Base-by-base conservation (phyloP, 2,888 invertebrate genomes). In the Chrysolina americana region DNA sequence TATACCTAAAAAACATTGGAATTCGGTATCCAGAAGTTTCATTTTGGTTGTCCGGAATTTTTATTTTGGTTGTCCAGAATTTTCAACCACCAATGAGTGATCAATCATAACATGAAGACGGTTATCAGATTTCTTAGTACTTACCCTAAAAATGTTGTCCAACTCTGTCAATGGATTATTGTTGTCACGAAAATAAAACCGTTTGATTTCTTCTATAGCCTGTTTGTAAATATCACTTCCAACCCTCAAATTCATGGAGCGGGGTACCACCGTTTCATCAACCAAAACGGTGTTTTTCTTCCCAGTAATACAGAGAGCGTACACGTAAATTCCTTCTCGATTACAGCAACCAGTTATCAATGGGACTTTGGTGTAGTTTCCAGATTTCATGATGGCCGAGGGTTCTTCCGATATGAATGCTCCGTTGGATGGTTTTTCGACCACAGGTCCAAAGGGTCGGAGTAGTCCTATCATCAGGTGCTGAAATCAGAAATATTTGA, bases 281-380 rank as follows among this genome's bases (percentile, higher is more conserved):
- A 78, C 73, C 65, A 83, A 70, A 73, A 81, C 50, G 62, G 73
- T 41, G 68, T 71, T 63, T 68, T 78, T 75, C 44, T 74, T 72
- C 8, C 41, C 59, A n/a, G 70, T 36, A 28, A 62, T 50, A 59
- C 65, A 70, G 0, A 77, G 36, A 1, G 73, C 59, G 70, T 77
- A 76, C 17, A 83, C 75, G 15, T 83, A 73, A 76, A 86, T 79
- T 41, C 87, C 87, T 81, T 88, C 88, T 70, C 82, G 81, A 6
- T 82, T 79, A 53, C 82, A 85, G 56, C 84, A 87, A 2, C 87
- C 87, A 70, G 86, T 83, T 23, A 88, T 81, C 19, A 87, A 74
- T 5, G 88, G 88, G 1, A 88, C 85, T 70, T 86, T 81, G 44
- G 81, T 83, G 76, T 85, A 87, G 62, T 82, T 82, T 47, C 86